Evolutionary conservation across 2,888 invertebrate species (phyloP).

Genomic region (Catocala fraxini): DNA sequence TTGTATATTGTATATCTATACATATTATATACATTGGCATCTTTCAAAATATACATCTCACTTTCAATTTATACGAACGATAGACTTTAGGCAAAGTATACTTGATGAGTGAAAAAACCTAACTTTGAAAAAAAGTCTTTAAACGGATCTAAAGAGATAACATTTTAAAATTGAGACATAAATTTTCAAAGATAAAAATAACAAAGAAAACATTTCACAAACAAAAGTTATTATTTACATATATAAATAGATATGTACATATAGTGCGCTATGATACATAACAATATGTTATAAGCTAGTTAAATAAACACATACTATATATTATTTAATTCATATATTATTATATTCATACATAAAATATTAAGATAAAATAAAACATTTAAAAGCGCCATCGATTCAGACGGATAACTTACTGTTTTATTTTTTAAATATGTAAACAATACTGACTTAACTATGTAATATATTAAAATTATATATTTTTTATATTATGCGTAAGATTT

Average conservation of each 20-base stretch:
- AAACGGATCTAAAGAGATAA: too few species aligned
- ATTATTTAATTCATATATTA: slow-evolving; percentile 37
- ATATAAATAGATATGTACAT: slow-evolving; percentile 51
- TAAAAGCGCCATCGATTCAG: slow-evolving; percentile 68
- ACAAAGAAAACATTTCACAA: slow-evolving; percentile 41
- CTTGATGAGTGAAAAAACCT: too few species aligned
- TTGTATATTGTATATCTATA: slow-evolving; percentile 26
- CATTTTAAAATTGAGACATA: slow-evolving; percentile 7
- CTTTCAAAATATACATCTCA: slow-evolving; percentile 10
- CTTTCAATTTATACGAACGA: neutral
- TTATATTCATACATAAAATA: slow-evolving; percentile 33
- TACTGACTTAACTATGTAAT: too few species aligned
- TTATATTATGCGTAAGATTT: too few species aligned
- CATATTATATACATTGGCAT: slow-evolving; percentile 44
- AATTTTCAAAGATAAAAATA: slow-evolving; percentile 34
- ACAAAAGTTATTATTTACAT: slow-evolving; percentile 57
- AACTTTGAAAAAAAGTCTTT: too few species aligned
- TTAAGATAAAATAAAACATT: slow-evolving; percentile 47
- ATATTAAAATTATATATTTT: too few species aligned
- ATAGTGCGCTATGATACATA: slow-evolving; percentile 45
- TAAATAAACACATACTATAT: slow-evolving; percentile 43
- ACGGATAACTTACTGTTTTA: slow-evolving; percentile 60
- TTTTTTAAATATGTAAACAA: slow-evolving; percentile 12
- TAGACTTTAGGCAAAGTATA: too few species aligned
- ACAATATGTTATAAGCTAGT: slow-evolving; percentile 36